phyloP scores from a whole-genome alignment of 2,113 vertebrate genomes.

The Pavo muticus region DNA sequence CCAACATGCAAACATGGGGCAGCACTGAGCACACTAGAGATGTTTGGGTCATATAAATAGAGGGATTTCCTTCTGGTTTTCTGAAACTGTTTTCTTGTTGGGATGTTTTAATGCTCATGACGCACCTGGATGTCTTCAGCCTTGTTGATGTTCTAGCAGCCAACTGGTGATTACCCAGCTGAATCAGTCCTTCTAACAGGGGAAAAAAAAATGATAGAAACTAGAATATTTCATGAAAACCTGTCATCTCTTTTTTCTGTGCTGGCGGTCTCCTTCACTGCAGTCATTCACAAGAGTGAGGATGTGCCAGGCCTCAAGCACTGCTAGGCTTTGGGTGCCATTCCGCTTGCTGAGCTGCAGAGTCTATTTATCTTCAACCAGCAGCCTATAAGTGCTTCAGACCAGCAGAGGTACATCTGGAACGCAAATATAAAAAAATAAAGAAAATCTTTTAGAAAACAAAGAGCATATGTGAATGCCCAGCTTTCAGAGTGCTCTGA shows the following conservation, averaged over 20 bases:
- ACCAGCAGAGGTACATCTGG: neutral
- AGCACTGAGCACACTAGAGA: accelerated
- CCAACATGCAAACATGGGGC: accelerated
- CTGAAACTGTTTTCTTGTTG: accelerated
- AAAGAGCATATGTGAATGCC: neutral
- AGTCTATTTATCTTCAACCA: neutral
- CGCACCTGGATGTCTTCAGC: accelerated
- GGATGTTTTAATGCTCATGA: accelerated
- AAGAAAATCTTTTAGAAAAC: neutral
- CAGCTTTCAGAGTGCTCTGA: neutral
- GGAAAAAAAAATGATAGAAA: neutral
- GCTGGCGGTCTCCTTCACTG: accelerated
- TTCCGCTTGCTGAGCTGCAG: neutral
- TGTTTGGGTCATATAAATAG: accelerated
- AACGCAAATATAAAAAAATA: neutral
- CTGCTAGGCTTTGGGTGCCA: neutral
- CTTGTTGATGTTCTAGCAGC: accelerated
- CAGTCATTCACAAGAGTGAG: accelerated
- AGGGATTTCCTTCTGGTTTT: neutral
- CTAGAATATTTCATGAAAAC: neutral
- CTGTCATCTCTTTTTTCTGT: neutral
- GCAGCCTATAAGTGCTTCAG: neutral
- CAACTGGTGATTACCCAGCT: neutral
- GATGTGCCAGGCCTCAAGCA: neutral
- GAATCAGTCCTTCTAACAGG: neutral